Conservation (phyloP, 2,113 vertebrate species). For the Fukomys damarensis region DNA sequence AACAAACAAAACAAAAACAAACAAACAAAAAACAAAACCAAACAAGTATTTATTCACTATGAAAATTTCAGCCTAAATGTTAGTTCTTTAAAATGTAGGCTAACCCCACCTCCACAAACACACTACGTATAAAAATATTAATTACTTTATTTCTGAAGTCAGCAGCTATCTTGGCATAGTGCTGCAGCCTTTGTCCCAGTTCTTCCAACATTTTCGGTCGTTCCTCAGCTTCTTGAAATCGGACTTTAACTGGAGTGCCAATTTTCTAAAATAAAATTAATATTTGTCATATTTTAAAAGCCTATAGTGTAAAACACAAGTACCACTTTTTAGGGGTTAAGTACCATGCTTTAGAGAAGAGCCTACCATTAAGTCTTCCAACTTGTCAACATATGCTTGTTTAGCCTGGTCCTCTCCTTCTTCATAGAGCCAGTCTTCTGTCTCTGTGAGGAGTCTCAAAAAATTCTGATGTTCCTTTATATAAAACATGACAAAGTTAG, state of each 20-base stretch:
- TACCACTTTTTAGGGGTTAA: not conserved
- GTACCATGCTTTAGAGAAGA: too few species aligned
- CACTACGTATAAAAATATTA: not conserved
- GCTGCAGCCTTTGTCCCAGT: conserved; percentile 86
- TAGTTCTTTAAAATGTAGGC: not conserved
- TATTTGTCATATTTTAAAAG: not conserved
- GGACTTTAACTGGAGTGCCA: conserved; percentile 87
- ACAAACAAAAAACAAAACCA: not conserved
- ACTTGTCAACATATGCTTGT: conserved; percentile 89
- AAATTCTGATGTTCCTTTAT: conserved; percentile 86
- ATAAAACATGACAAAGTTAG: not conserved
- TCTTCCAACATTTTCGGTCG: conserved; percentile 87
- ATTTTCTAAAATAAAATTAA: conserved; percentile 85
- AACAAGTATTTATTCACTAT: not conserved
- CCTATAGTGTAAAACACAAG: not conserved
- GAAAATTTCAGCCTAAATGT: not conserved
- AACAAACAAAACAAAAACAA: too few species aligned
- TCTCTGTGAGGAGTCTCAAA: conserved; percentile 85
- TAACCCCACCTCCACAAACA: not conserved
- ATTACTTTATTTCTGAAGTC: conserved; percentile 87
- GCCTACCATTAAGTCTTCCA: conserved; percentile 88
- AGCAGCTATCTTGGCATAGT: conserved; percentile 86
- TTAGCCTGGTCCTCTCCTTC: conserved; percentile 90
- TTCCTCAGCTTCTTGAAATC: conserved; percentile 87
- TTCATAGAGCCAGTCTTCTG: conserved; percentile 90